These are phyloP conservation scores for Lepus timidus DNA, from an alignment of 2,113 vertebrate species.

Conservation along the genomic window DNA sequence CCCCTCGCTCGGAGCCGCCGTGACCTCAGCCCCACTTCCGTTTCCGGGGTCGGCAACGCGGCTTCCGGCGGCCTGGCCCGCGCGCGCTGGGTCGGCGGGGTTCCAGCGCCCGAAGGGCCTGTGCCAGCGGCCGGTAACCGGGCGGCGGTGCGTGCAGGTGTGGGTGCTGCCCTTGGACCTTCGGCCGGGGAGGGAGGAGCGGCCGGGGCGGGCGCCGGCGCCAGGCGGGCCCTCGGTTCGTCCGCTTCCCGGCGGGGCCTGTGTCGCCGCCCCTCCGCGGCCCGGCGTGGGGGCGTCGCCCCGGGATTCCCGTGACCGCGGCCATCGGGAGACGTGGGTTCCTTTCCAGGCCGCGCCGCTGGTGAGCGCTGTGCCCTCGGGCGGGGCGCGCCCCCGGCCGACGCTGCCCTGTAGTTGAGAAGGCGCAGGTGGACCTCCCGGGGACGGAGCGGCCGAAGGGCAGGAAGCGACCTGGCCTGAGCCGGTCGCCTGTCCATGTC, in stretches of 20 bases:
- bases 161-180: not conserved
- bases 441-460: not conserved
- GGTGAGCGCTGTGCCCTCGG: not conserved
- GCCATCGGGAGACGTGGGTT: not conserved
- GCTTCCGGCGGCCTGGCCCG: conserved; percentile 46
- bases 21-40: conserved; percentile 54
- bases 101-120: not conserved
- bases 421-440: not conserved
- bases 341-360: not conserved
- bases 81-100: fast-evolving
- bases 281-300: not conserved
- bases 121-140: not conserved
- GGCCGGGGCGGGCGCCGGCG: not conserved
- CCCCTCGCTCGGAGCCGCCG: fast-evolving
- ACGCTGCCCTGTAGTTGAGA: not conserved
- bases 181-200: not conserved
- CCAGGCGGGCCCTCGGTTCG: not conserved
- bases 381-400: not conserved
- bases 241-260: not conserved
- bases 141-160: not conserved
- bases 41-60: conserved; percentile 47
- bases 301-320: not conserved
- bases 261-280: not conserved
- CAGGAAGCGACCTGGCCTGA: not conserved
- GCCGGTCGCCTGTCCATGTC: not conserved